Conservation (phyloP, 1,140 invertebrate species). For the Camponotus floridanus region DNA sequence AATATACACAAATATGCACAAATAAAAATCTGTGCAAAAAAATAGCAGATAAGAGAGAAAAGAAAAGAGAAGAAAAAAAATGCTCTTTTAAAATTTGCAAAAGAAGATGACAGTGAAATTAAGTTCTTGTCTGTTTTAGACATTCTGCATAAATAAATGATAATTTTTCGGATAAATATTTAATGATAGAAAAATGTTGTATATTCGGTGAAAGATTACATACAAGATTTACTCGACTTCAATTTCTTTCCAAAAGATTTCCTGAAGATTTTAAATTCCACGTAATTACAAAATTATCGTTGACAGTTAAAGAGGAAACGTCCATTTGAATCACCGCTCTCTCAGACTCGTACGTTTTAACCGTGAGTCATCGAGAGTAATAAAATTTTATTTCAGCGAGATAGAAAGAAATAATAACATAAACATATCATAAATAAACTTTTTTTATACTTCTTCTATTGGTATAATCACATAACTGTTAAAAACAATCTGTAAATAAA, state of each 20-base stretch:
- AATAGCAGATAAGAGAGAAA: too few species aligned
- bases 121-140: too few species aligned
- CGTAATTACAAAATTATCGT: background rate
- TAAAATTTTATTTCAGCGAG: constrained; percentile 31
- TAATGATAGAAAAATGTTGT: background rate
- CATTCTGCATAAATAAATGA: background rate
- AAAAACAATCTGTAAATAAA: background rate
- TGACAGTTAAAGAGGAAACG: background rate
- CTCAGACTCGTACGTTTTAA: constrained; percentile 10
- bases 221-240: constrained; percentile 12
- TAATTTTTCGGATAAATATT: background rate
- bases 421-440: constrained; percentile 5
- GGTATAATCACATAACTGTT: background rate
- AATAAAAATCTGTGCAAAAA: background rate
- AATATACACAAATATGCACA: background rate
- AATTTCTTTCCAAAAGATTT: background rate
- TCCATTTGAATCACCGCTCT: constrained; percentile 18
- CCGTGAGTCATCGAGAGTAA: constrained; percentile 37
- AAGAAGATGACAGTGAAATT: too few species aligned
- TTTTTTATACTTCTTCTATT: background rate
- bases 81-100: too few species aligned
- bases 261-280: constrained; percentile 17
- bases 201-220: background rate
- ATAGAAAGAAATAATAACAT: background rate
- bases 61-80: too few species aligned